These are phyloP conservation scores for Psephotus haematonotus DNA, from an alignment of 2,113 vertebrate species.

Conservation along the genomic window DNA sequence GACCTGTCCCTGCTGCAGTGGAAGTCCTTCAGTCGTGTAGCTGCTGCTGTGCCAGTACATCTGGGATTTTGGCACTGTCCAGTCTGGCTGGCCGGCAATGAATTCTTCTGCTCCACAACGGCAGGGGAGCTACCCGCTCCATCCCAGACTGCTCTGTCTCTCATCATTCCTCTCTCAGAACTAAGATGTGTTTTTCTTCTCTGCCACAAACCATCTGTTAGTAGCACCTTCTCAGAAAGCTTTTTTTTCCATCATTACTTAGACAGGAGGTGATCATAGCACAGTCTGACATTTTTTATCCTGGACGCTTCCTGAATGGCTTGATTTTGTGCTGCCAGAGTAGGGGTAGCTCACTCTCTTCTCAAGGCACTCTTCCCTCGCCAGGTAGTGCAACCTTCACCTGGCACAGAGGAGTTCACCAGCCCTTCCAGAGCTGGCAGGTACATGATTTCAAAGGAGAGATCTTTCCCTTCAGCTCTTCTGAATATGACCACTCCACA, in stretches of 20 bases:
- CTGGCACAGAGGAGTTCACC: neutral
- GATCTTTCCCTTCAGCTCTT: neutral
- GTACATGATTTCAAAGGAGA: neutral
- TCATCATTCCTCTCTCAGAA: neutral
- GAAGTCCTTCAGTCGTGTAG: rapidly evolving
- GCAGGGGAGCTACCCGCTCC: neutral
- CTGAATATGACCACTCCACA: rapidly evolving
- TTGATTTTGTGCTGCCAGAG: neutral
- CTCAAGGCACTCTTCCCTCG: neutral
- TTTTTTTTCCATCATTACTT: neutral
- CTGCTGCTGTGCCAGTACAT: rapidly evolving
- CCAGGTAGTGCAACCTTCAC: neutral
- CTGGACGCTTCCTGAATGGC: neutral
- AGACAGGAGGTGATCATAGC: neutral
- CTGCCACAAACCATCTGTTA: neutral
- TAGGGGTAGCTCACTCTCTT: neutral
- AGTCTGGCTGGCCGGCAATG: neutral
- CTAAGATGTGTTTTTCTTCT: neutral
- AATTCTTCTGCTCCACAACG: neutral
- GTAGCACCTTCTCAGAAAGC: neutral
- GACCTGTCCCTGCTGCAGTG: neutral
- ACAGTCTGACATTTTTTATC: neutral
- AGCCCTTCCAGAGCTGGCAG: neutral
- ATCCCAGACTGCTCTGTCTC: neutral
- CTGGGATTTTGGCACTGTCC: rapidly evolving